Evolutionary conservation across 1,140 invertebrate genomes (phyloP).

Genomic region (Drosophila yakuba): DNA sequence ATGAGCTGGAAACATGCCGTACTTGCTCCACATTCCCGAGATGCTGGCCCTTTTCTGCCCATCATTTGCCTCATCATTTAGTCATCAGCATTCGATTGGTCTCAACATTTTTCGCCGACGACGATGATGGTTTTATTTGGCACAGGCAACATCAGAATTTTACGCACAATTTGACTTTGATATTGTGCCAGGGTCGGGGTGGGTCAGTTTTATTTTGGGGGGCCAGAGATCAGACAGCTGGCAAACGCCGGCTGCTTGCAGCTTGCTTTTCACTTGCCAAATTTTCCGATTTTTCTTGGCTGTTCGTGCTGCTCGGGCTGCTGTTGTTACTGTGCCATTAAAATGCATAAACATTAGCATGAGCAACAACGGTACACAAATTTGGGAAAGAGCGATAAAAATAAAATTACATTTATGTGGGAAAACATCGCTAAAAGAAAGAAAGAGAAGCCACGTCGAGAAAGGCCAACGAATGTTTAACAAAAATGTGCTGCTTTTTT

Average conservation of each 20-base stretch:
- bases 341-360: constrained; percentile 67
- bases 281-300: constrained; percentile 38
- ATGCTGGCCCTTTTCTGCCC: constrained; percentile 26
- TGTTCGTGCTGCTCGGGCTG: constrained; percentile 38
- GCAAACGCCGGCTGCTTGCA: constrained; percentile 52
- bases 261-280: constrained; percentile 51
- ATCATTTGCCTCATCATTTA: constrained; percentile 48
- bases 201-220: constrained; percentile 19
- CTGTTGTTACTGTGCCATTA: constrained; percentile 47
- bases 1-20: constrained; percentile 48
- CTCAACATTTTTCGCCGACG: constrained; percentile 48
- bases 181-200: constrained; percentile 46
- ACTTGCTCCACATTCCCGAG: constrained; percentile 15
- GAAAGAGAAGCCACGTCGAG: constrained; percentile 29
- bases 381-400: constrained; percentile 53
- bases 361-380: constrained; percentile 37
- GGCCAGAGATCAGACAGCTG: constrained; percentile 39
- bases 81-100: constrained; percentile 47
- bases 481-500: constrained; percentile 41
- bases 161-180: constrained; percentile 74
- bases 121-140: constrained; percentile 71
- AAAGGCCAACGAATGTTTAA: constrained; percentile 23
- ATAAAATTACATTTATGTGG: constrained; percentile 47
- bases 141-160: constrained; percentile 46
- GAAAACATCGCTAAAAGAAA: constrained; percentile 38